These are phyloP conservation scores for Tachyglossus aculeatus DNA, from an alignment of 2,797 vertebrate species.

Conservation along the genomic window DNA sequence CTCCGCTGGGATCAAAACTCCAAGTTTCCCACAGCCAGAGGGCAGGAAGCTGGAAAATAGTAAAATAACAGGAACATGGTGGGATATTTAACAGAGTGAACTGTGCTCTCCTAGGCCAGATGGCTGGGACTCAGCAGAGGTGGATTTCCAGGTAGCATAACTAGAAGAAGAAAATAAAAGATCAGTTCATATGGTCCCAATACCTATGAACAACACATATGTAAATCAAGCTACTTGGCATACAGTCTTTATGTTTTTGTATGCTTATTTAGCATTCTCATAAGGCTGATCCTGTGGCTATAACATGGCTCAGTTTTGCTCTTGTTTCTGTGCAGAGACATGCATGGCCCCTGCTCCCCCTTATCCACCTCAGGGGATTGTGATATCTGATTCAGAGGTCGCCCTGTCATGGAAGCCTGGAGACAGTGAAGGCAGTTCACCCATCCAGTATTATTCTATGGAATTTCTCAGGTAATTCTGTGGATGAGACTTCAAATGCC, in stretches of 20 bases:
- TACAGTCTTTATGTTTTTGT: not conserved
- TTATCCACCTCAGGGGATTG: constrained; percentile 80
- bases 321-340: constrained; percentile 75
- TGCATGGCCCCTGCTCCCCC: constrained; percentile 89
- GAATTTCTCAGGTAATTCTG: constrained; percentile 88
- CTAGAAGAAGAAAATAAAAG: not conserved
- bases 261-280: not conserved
- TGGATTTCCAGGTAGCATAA: not conserved
- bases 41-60: not conserved
- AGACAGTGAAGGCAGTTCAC: constrained; percentile 82
- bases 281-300: not conserved
- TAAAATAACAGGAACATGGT: not conserved
- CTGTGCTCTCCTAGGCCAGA: too few relatives aligned
- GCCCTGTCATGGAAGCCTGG: constrained; percentile 91
- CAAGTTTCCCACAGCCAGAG: not conserved
- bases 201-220: too few relatives aligned
- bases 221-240: too few relatives aligned
- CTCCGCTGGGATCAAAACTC: not conserved
- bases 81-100: not conserved
- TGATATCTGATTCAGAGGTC: constrained; percentile 91
- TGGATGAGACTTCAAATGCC: not conserved
- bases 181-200: too few relatives aligned
- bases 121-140: too few relatives aligned
- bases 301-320: constrained; percentile 11
- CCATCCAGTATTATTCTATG: constrained; percentile 87